A percentile compares a stretch with the other conserved stretches of the same genome.
These are phyloP conservation scores for Microtus ochrogaster DNA, from an alignment of 2,113 vertebrate species.

Conservation along the genomic window DNA sequence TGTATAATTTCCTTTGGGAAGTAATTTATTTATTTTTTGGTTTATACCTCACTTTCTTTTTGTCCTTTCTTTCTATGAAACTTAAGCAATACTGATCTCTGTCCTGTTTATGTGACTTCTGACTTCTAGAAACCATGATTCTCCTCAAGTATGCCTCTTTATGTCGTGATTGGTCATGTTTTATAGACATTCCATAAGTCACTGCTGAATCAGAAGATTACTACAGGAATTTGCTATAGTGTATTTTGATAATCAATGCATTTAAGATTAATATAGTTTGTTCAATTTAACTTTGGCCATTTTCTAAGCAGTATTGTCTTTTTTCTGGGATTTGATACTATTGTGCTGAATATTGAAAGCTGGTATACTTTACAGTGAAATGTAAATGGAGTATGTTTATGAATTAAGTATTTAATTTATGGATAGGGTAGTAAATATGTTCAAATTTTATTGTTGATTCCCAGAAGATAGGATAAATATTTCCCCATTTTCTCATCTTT, in stretches of 20 bases:
- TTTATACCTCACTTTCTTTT: not conserved
- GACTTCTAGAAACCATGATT: not conserved
- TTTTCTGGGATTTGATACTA: not conserved
- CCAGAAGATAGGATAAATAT: constrained; percentile 10
- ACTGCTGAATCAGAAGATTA: not conserved
- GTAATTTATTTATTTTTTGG: not conserved
- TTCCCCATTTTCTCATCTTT: not conserved
- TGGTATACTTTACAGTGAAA: not conserved
- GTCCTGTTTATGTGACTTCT: not conserved
- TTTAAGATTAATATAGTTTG: constrained; percentile 10
- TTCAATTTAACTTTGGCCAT: not conserved
- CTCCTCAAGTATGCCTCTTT: not conserved
- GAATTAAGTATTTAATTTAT: not conserved
- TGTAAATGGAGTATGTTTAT: not conserved
- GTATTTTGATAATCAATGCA: not conserved
- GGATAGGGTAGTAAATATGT: not conserved
- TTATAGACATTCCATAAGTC: not conserved
- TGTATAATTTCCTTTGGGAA: not conserved
- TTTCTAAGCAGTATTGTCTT: not conserved
- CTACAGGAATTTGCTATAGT: not conserved
- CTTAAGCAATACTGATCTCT: not conserved
- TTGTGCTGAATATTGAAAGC: not conserved
- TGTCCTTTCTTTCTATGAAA: not conserved
- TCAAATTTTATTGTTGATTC: not conserved
- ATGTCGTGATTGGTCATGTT: not conserved